A percentile compares a stretch with the other conserved stretches of the same genome.
Conservation (phyloP, 92 coral and sea anemone genomes). For the Muricea muricata region DNA sequence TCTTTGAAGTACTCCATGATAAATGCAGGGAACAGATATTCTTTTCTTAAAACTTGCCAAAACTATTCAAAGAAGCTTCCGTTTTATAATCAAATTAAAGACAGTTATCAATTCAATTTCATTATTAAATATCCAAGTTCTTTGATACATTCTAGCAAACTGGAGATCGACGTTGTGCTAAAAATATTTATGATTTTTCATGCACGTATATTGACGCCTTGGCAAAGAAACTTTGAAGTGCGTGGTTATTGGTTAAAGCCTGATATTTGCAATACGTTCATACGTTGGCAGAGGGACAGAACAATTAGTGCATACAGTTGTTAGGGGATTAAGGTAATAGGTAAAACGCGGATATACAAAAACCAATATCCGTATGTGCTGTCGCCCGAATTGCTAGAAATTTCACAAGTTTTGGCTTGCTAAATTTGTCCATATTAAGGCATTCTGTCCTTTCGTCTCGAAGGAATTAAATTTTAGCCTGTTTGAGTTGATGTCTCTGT, state of each 20-base stretch:
- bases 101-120: too few relatives aligned
- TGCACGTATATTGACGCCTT: neutral
- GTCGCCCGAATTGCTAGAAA: neutral
- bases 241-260: neutral
- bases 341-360: neutral
- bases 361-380: conserved; percentile 7
- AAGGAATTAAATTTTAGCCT: neutral
- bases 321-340: neutral
- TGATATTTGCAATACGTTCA: too few relatives aligned
- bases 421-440: neutral
- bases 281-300: neutral
- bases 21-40: too few relatives aligned
- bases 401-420: neutral
- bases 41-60: too few relatives aligned
- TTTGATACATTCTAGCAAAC: too few relatives aligned
- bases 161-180: too few relatives aligned
- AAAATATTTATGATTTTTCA: neutral
- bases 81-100: neutral
- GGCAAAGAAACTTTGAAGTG: too few relatives aligned
- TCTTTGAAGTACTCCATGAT: too few relatives aligned
- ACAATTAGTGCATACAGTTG: neutral
- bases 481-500: neutral
- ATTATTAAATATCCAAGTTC: too few relatives aligned
- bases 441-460: too few relatives aligned
- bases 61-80: too few relatives aligned